Evolutionary conservation across 1,140 invertebrate species (phyloP).

Genomic region (Globodera ellingtonae): DNA sequence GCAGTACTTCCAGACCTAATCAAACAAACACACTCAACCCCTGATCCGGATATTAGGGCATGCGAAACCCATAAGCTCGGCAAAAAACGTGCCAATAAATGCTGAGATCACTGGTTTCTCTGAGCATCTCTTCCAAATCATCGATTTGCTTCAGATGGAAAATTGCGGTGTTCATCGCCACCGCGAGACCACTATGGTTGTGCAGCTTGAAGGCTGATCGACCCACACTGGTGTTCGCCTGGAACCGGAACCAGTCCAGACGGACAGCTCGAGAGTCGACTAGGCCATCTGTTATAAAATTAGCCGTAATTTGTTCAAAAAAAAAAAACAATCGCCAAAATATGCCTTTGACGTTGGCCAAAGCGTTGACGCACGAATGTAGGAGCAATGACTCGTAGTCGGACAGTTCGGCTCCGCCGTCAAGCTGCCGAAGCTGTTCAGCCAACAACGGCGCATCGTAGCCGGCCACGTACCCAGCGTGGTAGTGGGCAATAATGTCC

Average conservation of each 20-base stretch:
- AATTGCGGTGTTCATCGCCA: conserved; percentile 88
- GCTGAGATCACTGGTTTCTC: conserved; percentile 93
- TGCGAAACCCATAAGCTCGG: neutral
- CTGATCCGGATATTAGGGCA: too few species aligned
- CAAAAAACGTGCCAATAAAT: conserved; percentile 77
- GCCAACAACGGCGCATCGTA: conserved; percentile 91
- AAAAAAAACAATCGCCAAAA: neutral
- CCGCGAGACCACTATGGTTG: conserved; percentile 84
- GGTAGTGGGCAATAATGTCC: conserved; percentile 95
- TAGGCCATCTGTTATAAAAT: conserved; percentile 17
- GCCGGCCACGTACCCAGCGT: conserved; percentile 82
- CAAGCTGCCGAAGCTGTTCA: conserved; percentile 78
- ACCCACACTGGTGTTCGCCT: conserved; percentile 83
- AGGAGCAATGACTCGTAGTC: conserved; percentile 93
- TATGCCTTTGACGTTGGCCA: conserved; percentile 73
- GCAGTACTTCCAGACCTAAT: too few species aligned
- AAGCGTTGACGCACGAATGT: conserved; percentile 86
- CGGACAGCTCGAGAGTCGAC: conserved; percentile 78
- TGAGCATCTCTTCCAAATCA: conserved; percentile 92
- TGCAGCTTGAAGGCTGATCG: conserved; percentile 80
- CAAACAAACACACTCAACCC: too few species aligned
- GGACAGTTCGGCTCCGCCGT: conserved; percentile 75
- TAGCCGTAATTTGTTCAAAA: conserved; percentile 1
- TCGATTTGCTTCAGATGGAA: conserved; percentile 99
- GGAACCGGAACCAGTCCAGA: conserved; percentile 94